These are phyloP conservation scores for Smithornis capensis DNA, from an alignment of 2,113 vertebrate genomes.

Conservation along the genomic window DNA sequence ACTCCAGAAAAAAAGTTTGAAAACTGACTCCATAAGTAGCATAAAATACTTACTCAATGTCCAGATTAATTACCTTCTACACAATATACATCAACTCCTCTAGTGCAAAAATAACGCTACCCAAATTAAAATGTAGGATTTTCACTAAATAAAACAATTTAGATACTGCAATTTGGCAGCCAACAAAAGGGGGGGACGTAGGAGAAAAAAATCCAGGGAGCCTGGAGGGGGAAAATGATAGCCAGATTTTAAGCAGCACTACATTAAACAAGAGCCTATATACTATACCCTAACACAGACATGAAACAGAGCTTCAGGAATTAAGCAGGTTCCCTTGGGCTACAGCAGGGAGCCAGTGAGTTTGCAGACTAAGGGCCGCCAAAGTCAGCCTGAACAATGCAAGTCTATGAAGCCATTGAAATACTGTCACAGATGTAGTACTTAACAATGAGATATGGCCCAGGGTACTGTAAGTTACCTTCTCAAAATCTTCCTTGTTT, in stretches of 20 bases:
- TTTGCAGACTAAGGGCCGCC: slow-evolving; percentile 65
- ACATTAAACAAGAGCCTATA: slow-evolving; percentile 48
- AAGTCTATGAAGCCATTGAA: slow-evolving; percentile 71
- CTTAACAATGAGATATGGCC: slow-evolving; percentile 72
- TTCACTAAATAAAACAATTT: slow-evolving; percentile 68
- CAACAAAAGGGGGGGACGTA: slow-evolving; percentile 73
- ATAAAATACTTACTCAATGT: slow-evolving; percentile 68
- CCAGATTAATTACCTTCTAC: slow-evolving; percentile 70
- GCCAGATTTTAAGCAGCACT: slow-evolving; percentile 66
- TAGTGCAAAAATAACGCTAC: slow-evolving; percentile 69
- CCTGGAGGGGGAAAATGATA: slow-evolving; percentile 69
- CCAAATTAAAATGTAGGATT: slow-evolving; percentile 65
- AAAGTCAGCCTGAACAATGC: slow-evolving; percentile 68
- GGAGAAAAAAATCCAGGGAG: slow-evolving; percentile 65
- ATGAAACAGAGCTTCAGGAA: slow-evolving; percentile 28
- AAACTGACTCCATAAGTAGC: slow-evolving; percentile 62
- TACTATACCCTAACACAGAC: slow-evolving; percentile 37
- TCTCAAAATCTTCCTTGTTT: slow-evolving; percentile 99
- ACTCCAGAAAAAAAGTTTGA: slow-evolving; percentile 61
- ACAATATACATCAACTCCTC: slow-evolving; percentile 68
- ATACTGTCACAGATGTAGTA: slow-evolving; percentile 75
- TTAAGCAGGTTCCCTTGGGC: slow-evolving; percentile 64
- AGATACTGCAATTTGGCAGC: slow-evolving; percentile 72
- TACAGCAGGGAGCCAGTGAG: slow-evolving; percentile 76
- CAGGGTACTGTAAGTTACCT: slow-evolving; percentile 89